phyloP scores from a whole-genome alignment of 1,140 invertebrate genomes.

The Drosophila pectinifera region DNA sequence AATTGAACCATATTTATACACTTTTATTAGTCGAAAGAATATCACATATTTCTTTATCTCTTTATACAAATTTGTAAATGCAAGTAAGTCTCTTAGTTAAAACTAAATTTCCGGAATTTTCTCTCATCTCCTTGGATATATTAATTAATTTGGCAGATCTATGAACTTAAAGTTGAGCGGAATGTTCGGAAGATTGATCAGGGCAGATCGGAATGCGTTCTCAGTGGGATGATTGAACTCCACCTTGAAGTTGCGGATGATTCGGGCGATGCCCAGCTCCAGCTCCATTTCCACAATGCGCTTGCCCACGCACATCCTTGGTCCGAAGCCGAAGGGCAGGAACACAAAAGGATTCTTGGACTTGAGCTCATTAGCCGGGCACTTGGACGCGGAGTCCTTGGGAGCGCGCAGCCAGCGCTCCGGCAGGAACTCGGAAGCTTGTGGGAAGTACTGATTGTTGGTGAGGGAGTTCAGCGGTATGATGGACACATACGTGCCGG shows the following conservation, averaged over 20 bases:
- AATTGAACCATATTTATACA: no score
- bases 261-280: constrained; percentile 87
- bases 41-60: not conserved
- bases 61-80: not conserved
- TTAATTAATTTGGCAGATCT: constrained; percentile 50
- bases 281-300: constrained; percentile 91
- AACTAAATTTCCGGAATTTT: not conserved
- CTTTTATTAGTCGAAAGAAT: not conserved
- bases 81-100: not conserved
- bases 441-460: constrained; percentile 85
- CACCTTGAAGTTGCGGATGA: constrained; percentile 87
- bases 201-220: constrained; percentile 59
- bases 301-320: constrained; percentile 87
- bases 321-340: constrained; percentile 89
- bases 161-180: constrained; percentile 77
- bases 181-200: constrained; percentile 71
- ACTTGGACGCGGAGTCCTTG: constrained; percentile 15
- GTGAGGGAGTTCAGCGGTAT: constrained; percentile 83
- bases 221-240: constrained; percentile 85
- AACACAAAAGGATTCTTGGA: constrained; percentile 87
- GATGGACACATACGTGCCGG: constrained; percentile 86
- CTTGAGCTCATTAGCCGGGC: constrained; percentile 70
- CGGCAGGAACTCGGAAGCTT: constrained; percentile 86
- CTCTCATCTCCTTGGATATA: no score
- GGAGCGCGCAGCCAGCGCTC: constrained; percentile 86